phyloP scores from a whole-genome alignment of 2,888 invertebrate genomes.

The Polietes domitor region DNA sequence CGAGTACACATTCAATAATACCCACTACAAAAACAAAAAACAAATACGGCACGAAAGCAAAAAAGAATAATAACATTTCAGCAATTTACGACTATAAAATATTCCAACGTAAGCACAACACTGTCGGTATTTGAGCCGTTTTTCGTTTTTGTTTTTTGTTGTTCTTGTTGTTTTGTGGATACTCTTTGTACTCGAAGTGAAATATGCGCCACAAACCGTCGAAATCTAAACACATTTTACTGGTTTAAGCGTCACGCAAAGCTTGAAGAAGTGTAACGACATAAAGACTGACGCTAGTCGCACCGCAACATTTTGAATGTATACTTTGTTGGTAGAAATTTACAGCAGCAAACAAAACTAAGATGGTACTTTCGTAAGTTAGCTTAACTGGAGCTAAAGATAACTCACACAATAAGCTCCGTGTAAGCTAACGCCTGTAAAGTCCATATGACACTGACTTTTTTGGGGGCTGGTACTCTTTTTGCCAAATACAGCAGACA shows the following conservation, averaged over 20 bases:
- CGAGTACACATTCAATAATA: not conserved
- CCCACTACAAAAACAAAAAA: not conserved
- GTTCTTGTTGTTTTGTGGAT: not conserved
- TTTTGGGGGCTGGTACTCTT: no score
- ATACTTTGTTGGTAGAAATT: no score
- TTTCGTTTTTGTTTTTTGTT: not conserved
- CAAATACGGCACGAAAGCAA: not conserved
- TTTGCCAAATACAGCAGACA: no score
- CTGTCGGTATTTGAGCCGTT: no score
- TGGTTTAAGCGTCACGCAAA: conserved; percentile 57
- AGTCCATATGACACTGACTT: no score
- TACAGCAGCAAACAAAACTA: no score
- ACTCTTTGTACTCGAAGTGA: not conserved
- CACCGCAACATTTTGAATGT: no score
- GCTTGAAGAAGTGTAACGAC: conserved; percentile 53
- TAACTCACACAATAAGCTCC: no score
- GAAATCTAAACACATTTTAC: conserved; percentile 27
- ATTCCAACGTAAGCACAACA: conserved; percentile 6
- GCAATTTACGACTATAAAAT: not conserved
- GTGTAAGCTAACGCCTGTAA: no score
- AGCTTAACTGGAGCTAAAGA: no score
- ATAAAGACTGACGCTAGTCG: conserved; percentile 32
- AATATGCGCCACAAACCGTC: conserved; percentile 1
- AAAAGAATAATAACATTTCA: conserved; percentile 7
- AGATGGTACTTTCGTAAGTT: no score